phyloP scores from a whole-genome alignment of 2,113 vertebrate species.

The Trochalopteron elliotii region DNA sequence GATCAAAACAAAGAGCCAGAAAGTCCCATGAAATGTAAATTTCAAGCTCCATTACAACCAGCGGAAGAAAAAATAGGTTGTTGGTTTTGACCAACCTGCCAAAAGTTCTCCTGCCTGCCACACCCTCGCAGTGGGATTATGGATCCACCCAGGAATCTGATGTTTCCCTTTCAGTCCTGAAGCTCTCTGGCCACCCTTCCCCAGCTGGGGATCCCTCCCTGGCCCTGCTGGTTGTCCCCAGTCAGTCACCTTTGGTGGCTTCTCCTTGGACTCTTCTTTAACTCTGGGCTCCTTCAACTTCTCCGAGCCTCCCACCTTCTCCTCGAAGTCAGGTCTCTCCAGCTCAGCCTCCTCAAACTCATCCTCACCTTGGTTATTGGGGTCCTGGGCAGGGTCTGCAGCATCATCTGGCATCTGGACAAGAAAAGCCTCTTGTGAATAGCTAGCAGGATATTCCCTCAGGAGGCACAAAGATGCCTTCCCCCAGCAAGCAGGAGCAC shows the following conservation, averaged over 20 bases:
- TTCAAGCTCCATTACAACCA: neutral
- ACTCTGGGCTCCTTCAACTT: neutral
- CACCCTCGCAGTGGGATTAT: neutral
- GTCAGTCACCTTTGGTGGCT: conserved; percentile 31
- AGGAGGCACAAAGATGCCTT: neutral
- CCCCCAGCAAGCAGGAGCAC: neutral
- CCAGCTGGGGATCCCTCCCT: neutral
- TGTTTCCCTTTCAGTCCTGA: neutral
- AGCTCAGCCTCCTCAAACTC: conserved; percentile 77
- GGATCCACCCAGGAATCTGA: neutral
- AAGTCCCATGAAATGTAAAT: neutral
- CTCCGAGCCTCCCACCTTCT: conserved; percentile 22
- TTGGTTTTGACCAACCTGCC: neutral
- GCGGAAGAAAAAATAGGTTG: neutral
- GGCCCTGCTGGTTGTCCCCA: neutral
- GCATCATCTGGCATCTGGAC: conserved; percentile 39
- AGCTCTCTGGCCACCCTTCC: neutral
- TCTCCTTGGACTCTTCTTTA: conserved; percentile 12
- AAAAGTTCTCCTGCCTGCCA: neutral
- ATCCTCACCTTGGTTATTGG: conserved; percentile 75
- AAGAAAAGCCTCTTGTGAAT: neutral
- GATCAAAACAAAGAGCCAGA: neutral
- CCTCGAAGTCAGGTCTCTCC: conserved; percentile 66
- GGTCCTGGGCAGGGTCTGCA: conserved; percentile 63
- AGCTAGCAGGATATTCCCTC: neutral